Evolutionary conservation across 92 coral and sea anemone species (phyloP).

Genomic region (Paramuricea clavata): DNA sequence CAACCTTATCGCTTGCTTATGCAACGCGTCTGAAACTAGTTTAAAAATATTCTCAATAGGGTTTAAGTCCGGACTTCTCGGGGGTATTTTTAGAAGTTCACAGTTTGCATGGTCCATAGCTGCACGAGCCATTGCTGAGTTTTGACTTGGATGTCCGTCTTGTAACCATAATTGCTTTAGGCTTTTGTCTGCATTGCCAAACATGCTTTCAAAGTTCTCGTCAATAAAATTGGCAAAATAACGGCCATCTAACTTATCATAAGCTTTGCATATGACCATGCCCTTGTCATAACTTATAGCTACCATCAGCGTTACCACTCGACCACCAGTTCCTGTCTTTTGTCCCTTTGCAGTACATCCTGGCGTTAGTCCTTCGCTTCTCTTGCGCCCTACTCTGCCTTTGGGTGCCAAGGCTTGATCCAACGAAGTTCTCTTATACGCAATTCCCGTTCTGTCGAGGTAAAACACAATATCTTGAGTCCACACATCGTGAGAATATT

Average conservation of each 20-base stretch:
- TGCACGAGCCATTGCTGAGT: conserved; percentile 54
- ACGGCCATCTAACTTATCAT: conserved; percentile 30
- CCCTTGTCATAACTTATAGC: conserved; percentile 33
- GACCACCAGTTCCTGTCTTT: conserved; percentile 45
- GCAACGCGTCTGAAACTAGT: conserved; percentile 1
- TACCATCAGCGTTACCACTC: conserved; percentile 38
- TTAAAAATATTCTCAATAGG: conserved; percentile 57
- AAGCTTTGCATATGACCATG: conserved; percentile 10
- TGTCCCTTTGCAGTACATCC: conserved; percentile 49
- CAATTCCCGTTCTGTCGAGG: conserved; percentile 42
- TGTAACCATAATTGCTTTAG: conserved; percentile 54
- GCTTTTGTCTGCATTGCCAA: conserved; percentile 25
- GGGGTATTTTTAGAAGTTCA: conserved; percentile 61
- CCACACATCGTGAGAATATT: conserved; percentile 9
- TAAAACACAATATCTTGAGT: conserved; percentile 43
- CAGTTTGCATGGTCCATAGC: conserved; percentile 47
- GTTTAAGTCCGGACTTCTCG: conserved; percentile 59
- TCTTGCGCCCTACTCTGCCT: conserved; percentile 35
- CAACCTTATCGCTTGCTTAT: conserved; percentile 24
- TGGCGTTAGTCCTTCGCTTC: conserved; percentile 29
- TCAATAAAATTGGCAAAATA: conserved; percentile 52
- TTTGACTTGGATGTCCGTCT: conserved; percentile 72
- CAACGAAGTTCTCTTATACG: conserved; percentile 24
- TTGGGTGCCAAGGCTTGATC: conserved; percentile 58
- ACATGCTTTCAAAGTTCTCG: conserved; percentile 52